phyloP scores from a whole-genome alignment of 2,797 vertebrate genomes.

The Odontamblyopus lacepedii region DNA sequence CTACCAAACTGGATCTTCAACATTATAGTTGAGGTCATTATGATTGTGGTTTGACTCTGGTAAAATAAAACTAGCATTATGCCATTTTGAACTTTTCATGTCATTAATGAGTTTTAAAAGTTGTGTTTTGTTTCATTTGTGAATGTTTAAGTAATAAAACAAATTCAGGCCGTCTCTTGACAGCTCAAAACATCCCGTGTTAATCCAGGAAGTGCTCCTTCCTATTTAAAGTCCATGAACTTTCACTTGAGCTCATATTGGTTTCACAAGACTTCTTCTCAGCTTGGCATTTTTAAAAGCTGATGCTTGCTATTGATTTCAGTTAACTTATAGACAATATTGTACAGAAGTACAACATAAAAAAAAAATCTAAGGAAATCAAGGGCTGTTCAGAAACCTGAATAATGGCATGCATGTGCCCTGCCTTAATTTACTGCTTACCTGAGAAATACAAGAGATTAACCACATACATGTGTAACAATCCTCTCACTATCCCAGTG shows the following conservation, averaged over 20 bases:
- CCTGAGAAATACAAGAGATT: neutral
- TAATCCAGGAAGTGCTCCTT: neutral
- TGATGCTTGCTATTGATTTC: neutral
- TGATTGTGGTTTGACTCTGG: neutral
- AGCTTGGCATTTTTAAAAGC: neutral
- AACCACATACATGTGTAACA: neutral
- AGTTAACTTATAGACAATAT: neutral
- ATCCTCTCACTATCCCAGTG: neutral
- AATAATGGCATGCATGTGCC: neutral
- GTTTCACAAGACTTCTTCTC: neutral
- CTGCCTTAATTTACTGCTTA: neutral
- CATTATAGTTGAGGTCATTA: neutral
- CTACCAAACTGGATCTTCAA: constrained; percentile 19
- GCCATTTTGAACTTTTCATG: neutral
- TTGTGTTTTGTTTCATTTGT: neutral
- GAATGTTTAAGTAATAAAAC: neutral
- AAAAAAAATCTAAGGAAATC: neutral
- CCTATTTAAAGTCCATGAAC: neutral
- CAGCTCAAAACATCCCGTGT: no score
- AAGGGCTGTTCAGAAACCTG: neutral
- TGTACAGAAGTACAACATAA: neutral
- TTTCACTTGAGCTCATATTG: neutral
- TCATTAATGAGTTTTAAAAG: no score
- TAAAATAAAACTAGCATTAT: neutral
- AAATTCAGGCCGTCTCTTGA: neutral